Evolutionary conservation across 1,140 invertebrate genomes (phyloP).

Genomic region (Halictus rubicundus): DNA sequence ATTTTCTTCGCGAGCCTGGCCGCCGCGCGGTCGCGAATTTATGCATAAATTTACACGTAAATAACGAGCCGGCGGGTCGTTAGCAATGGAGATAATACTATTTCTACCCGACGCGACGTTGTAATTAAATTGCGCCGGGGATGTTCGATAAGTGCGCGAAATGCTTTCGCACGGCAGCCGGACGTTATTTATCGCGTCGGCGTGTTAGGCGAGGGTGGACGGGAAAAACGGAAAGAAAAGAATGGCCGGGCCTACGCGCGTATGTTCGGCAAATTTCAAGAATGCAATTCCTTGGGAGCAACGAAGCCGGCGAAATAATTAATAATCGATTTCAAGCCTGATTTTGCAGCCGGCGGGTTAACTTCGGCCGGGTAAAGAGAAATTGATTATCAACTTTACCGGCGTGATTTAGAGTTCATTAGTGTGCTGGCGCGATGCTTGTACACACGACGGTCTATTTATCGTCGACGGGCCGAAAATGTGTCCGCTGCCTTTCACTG

Average conservation of each 20-base stretch:
- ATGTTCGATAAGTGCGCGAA: slow-evolving; percentile 24
- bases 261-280: neutral
- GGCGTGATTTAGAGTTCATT: slow-evolving; percentile 17
- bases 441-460: no score
- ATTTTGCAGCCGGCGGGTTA: neutral
- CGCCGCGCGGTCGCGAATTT: slow-evolving; percentile 14
- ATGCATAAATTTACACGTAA: slow-evolving; percentile 38
- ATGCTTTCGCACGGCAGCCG: neutral
- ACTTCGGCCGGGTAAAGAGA: slow-evolving; percentile 7
- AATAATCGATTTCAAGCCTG: neutral
- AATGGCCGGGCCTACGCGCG: neutral
- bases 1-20: neutral
- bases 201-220: neutral
- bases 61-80: slow-evolving; percentile 23
- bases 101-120: neutral
- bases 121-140: slow-evolving; percentile 23
- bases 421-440: neutral
- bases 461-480: no score
- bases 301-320: slow-evolving; percentile 1
- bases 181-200: neutral
- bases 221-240: neutral
- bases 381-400: slow-evolving; percentile 19
- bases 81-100: slow-evolving; percentile 19
- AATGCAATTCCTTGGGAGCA: neutral
- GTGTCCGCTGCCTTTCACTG: no score